Evolutionary conservation across 53 echinoderm and acorn worm genomes (phyloP), one percentile per base, ranked within the genome.

Genomic region (Mesocentrotus franciscanus): DNA sequence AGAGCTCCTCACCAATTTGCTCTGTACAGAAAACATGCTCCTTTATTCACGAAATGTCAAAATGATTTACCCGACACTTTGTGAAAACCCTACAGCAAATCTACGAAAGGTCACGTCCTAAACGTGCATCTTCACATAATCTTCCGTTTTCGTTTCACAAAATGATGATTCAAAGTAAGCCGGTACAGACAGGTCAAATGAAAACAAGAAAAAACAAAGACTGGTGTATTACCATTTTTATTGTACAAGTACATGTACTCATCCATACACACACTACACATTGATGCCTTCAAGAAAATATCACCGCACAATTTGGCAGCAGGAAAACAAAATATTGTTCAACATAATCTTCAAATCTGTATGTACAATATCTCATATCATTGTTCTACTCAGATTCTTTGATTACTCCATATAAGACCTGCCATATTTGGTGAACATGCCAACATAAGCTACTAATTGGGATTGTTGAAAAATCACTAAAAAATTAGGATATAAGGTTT

Each of bases 271-370:
- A 90, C 90, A 29, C 27, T 60, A 90, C 90, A 90, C 60, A 59
- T 27, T 27, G 58, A 90, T 90, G 90, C 90, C 59, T 57, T 60
- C 27, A 60, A 90, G 90, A 59, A 90, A 8, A 60, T 58, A 60
- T 60, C 90, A 90, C 85, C 56, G 57, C 90, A 90, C 90, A 90
- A 60, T n/a, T 90, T 60, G 29, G 58, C 90, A 60, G 90, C 90
- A 90, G 90, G n/a, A 90, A 30, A 90, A 90, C 90, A 60, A 60
- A 58, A 60, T 59, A 60, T 79, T 17, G 58, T 90, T 29, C 1
- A 60, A 90, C 60, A 90, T 60, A 59, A 60, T 60, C 30, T 90
- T 90, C 33, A 76, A 32, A 76, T 81, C 22, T 81, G 18, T 81
- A 36, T 81, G 20, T 42, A 81, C 81, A 81, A 29, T 74, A 74